Percentiles rank a stretch among this genome's conserved stretches.
phyloP scores from a whole-genome alignment of 2,113 vertebrate genomes.

The Chlorodrepanis virens region DNA sequence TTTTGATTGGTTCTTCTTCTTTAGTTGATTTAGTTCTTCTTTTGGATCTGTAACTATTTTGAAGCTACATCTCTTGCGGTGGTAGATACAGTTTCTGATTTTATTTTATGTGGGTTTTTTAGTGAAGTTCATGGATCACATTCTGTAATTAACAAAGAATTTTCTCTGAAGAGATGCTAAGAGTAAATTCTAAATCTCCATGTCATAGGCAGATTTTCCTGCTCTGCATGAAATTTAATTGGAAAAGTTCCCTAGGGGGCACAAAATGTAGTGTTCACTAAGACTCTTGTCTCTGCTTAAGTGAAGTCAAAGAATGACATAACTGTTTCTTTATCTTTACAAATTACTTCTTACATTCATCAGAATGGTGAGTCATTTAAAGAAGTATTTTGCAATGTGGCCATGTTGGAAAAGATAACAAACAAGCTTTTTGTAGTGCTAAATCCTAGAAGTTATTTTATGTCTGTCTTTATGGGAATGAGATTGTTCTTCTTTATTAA shows the following conservation, averaged over 20 bases:
- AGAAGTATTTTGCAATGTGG: background rate
- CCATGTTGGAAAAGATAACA: background rate
- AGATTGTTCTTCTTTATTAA: background rate
- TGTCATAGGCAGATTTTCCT: constrained; percentile 27
- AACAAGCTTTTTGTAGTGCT: background rate
- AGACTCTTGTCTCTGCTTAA: constrained; percentile 2
- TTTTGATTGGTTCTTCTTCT: background rate
- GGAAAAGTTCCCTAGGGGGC: constrained; percentile 38
- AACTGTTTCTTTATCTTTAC: constrained; percentile 11
- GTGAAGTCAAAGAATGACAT: constrained; percentile 14
- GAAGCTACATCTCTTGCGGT: background rate
- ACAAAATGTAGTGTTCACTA: constrained; percentile 24
- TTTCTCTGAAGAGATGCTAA: constrained; percentile 31
- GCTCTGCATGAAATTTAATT: constrained; percentile 45
- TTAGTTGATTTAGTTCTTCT: background rate
- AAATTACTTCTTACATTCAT: background rate
- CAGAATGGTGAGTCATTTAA: background rate
- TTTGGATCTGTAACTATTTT: background rate
- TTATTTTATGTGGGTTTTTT: background rate
- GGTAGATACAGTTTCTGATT: background rate
- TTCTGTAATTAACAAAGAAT: constrained; percentile 56
- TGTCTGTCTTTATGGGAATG: background rate
- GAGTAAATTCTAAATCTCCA: constrained; percentile 2
- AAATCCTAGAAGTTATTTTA: background rate
- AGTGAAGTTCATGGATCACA: background rate